Percentiles rank a stretch among this genome's conserved stretches.
These are phyloP conservation scores for Macrobrachium nipponense DNA, from an alignment of 1,140 invertebrate genomes.

Conservation along the genomic window DNA sequence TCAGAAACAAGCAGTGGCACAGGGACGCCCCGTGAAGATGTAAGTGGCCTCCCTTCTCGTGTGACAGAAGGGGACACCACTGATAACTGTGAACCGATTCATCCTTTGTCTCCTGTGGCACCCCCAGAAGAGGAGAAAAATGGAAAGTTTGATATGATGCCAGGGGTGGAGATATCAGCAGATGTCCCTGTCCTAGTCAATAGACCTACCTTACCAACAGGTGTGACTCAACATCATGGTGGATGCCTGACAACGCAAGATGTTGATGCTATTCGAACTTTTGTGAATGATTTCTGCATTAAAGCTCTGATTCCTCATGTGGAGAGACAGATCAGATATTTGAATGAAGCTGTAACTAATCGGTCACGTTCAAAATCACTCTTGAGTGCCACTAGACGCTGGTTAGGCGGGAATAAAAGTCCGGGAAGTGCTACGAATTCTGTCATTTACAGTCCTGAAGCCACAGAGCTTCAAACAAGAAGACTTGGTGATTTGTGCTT, in stretches of 20 bases:
- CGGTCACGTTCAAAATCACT: constrained; percentile 75
- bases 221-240: constrained; percentile 44
- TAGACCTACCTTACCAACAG: constrained; percentile 24
- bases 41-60: constrained; percentile 50
- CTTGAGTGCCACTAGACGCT: constrained; percentile 92
- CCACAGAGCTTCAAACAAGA: constrained; percentile 91
- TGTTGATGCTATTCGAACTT: constrained; percentile 83
- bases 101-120: constrained; percentile 60
- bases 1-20: constrained; percentile 60
- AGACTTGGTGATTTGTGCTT: constrained; percentile 95
- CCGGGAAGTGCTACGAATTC: constrained; percentile 59
- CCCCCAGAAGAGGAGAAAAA: constrained; percentile 53
- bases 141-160: constrained; percentile 45
- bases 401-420: constrained; percentile 85
- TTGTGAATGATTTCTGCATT: constrained; percentile 79
- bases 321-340: constrained; percentile 84
- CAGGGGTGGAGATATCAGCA: constrained; percentile 44
- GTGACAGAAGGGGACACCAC: constrained; percentile 58
- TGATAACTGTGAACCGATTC: constrained; percentile 45
- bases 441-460: constrained; percentile 81
- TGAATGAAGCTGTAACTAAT: constrained; percentile 80
- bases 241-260: constrained; percentile 71
- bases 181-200: constrained; percentile 57
- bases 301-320: constrained; percentile 86
- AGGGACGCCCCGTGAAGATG: constrained; percentile 56